Conservation (phyloP, 2,113 vertebrate species). For the Lucifuga dentata region DNA sequence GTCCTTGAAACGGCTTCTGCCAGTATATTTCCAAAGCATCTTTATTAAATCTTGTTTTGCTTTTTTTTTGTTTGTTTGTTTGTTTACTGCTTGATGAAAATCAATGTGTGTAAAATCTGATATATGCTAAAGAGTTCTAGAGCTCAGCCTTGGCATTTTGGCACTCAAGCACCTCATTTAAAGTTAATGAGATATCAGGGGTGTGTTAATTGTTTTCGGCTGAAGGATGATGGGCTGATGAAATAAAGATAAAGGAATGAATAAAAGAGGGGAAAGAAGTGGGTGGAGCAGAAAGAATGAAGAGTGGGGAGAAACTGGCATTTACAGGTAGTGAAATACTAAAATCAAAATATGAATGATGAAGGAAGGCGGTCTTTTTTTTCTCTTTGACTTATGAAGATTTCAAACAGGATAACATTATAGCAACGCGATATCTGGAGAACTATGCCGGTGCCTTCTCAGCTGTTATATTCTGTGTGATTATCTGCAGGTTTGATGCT, state of each 20-base stretch:
- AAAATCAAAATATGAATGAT: constrained; percentile 27
- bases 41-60: constrained; percentile 10
- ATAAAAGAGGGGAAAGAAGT: constrained; percentile 46
- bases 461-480: too few relatives aligned
- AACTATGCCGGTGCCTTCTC: too few relatives aligned
- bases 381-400: not conserved
- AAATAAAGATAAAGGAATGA: constrained; percentile 74
- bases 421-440: too few relatives aligned
- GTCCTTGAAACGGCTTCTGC: constrained; percentile 16
- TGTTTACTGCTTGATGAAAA: constrained; percentile 25
- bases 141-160: constrained; percentile 33
- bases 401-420: not conserved
- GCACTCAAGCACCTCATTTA: constrained; percentile 51
- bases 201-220: constrained; percentile 68
- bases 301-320: not conserved
- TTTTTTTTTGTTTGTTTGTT: too few relatives aligned
- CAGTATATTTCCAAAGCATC: not conserved
- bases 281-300: constrained; percentile 1
- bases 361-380: not conserved
- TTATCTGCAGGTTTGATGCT: too few relatives aligned
- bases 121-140: not conserved
- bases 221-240: constrained; percentile 68
- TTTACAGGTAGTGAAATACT: constrained; percentile 19
- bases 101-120: not conserved
- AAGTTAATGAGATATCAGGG: constrained; percentile 59